Conservation (phyloP, 1,140 invertebrate species). For the Drosophila triauraria region DNA sequence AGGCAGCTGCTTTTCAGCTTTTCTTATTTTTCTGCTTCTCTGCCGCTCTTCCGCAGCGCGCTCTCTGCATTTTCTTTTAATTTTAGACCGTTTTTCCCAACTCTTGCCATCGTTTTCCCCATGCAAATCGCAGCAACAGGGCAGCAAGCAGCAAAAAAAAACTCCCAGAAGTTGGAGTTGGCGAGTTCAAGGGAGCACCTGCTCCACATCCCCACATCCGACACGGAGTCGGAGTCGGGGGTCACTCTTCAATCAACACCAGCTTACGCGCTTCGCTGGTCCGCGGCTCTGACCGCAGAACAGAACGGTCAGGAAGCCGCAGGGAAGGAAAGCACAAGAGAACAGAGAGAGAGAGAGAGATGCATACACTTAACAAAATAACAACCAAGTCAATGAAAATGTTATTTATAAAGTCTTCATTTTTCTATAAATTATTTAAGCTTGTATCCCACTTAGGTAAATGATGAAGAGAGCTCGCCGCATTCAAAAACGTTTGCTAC, state of each 20-base stretch:
- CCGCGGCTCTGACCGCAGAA: constrained; percentile 24
- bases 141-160: background rate
- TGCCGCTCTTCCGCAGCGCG: constrained; percentile 13
- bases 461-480: no score
- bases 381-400: background rate
- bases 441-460: no score
- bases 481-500: no score
- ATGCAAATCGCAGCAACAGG: constrained; percentile 5
- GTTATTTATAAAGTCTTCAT: background rate
- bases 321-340: background rate
- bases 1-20: constrained; percentile 31
- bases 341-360: background rate
- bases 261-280: constrained; percentile 44
- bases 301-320: constrained; percentile 4
- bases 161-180: constrained; percentile 14
- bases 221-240: constrained; percentile 1
- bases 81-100: constrained; percentile 53
- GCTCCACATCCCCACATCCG: constrained; percentile 1
- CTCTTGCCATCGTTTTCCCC: constrained; percentile 17
- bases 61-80: constrained; percentile 61
- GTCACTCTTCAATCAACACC: constrained; percentile 48
- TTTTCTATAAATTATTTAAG: no score
- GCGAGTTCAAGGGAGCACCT: constrained; percentile 34
- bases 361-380: background rate
- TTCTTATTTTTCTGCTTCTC: constrained; percentile 27